phyloP scores from a whole-genome alignment of 2,888 invertebrate genomes.

The Drosophila lacicola region DNA sequence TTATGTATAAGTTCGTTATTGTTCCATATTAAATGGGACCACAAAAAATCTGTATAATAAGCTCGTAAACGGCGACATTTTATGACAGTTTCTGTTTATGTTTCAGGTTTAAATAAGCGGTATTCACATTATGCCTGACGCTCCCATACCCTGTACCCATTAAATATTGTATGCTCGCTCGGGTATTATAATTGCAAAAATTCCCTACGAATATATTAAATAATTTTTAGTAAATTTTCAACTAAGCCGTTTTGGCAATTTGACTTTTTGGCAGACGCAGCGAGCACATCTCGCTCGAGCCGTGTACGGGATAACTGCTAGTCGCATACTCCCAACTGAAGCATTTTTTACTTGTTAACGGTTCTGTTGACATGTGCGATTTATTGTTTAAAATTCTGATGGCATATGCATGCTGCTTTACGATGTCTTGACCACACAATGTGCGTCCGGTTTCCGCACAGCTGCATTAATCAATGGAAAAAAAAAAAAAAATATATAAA shows the following conservation, averaged over 20 bases:
- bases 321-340: background rate
- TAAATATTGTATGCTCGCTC: background rate
- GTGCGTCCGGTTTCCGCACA: background rate
- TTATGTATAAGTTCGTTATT: constrained; percentile 34
- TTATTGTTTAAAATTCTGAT: constrained; percentile 39
- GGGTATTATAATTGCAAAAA: background rate
- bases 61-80: constrained; percentile 59
- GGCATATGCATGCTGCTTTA: constrained; percentile 4
- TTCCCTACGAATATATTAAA: too few species aligned
- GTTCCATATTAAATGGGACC: constrained; percentile 35
- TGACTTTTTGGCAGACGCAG: too few species aligned
- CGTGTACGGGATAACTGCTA: background rate
- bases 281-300: too few species aligned
- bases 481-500: background rate
- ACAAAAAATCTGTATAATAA: constrained; percentile 33
- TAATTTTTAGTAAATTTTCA: too few species aligned
- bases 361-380: constrained; percentile 32
- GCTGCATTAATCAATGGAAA: constrained; percentile 20
- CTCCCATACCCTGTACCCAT: background rate
- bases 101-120: constrained; percentile 28
- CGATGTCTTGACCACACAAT: constrained; percentile 15
- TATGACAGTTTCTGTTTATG: constrained; percentile 60
- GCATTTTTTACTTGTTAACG: constrained; percentile 6
- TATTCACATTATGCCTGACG: constrained; percentile 24
- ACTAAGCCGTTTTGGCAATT: too few species aligned